Conservation (phyloP, 1,140 invertebrate genomes). For the Meloidogyne floridensis region DNA sequence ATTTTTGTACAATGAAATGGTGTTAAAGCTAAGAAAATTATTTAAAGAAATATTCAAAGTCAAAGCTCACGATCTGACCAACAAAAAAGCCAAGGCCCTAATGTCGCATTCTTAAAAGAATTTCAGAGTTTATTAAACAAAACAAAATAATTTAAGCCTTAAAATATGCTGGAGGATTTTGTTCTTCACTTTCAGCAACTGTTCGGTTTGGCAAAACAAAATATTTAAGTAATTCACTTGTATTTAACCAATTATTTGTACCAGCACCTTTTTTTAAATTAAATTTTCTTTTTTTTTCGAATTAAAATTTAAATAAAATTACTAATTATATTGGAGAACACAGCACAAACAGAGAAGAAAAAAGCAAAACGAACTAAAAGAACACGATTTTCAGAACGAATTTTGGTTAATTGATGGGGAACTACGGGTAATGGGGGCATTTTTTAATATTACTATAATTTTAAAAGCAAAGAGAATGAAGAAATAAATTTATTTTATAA, state of each 20-base stretch:
- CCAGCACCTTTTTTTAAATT: slow-evolving; percentile 47
- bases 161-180: slow-evolving; percentile 28
- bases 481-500: background rate
- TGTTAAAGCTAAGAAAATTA: slow-evolving; percentile 53
- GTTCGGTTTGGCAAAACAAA: slow-evolving; percentile 60
- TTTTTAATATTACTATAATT: background rate
- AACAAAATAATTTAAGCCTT: slow-evolving; percentile 10
- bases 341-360: slow-evolving; percentile 42
- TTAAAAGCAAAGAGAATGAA: background rate
- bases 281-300: background rate
- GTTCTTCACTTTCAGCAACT: slow-evolving; percentile 38
- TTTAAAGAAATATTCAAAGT: slow-evolving; percentile 9
- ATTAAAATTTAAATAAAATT: slow-evolving; percentile 10
- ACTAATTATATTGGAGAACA: slow-evolving; percentile 50
- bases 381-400: slow-evolving; percentile 37
- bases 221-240: slow-evolving; percentile 59
- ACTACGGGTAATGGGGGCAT: slow-evolving; percentile 43
- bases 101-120: slow-evolving; percentile 59
- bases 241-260: slow-evolving; percentile 64
- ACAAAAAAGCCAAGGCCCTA: slow-evolving; percentile 64
- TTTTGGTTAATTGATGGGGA: slow-evolving; percentile 49
- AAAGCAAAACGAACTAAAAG: slow-evolving; percentile 47
- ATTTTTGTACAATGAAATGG: slow-evolving; percentile 56
- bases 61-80: slow-evolving; percentile 59
- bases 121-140: slow-evolving; percentile 8